Evolutionary conservation across 2,888 invertebrate species (phyloP), one percentile per base, ranked within the genome.

Genomic region (Caenorhabditis sp.): DNA sequence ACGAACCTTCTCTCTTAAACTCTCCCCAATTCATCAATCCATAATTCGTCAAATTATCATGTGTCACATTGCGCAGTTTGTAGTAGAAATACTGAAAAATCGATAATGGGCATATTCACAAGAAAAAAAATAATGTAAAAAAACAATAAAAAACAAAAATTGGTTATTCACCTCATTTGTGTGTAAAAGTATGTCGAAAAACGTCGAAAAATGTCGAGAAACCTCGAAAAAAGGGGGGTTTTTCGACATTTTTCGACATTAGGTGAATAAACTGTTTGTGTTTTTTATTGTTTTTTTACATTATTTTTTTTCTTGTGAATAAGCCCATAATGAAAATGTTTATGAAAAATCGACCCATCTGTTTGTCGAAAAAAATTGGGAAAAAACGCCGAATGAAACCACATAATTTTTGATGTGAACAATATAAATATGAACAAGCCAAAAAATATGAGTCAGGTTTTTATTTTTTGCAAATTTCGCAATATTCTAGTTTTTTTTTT

Each of bases 81-180:
- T 74, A 81, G 68, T 78, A 77, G 62, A 81, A 80, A 58, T 81
- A 81, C 81, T 81, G 67, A 26, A 81, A 74, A 66, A 24, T 37
- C 14, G 1, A 54, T 51, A n/a, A n/a, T 50, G n/a, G n/a, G n/a
- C n/a, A n/a, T n/a, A n/a, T n/a, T n/a, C n/a, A n/a, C n/a, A n/a
- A n/a, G n/a, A n/a, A n/a, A n/a, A n/a, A n/a, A n/a, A n/a, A n/a
- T n/a, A n/a, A n/a, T n/a, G n/a, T n/a, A n/a, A n/a, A n/a, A n/a
- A n/a, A n/a, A n/a, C n/a, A n/a, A n/a, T n/a, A n/a, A n/a, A n/a
- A n/a, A n/a, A n/a, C n/a, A n/a, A n/a, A n/a, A n/a, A n/a, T n/a
- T n/a, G n/a, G n/a, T n/a, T n/a, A n/a, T n/a, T n/a, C n/a, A n/a
- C n/a, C n/a, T n/a, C n/a, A n/a, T n/a, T n/a, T n/a, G n/a, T n/a